phyloP scores from a whole-genome alignment of 1,140 invertebrate species.

The Polypedilum pembai region DNA sequence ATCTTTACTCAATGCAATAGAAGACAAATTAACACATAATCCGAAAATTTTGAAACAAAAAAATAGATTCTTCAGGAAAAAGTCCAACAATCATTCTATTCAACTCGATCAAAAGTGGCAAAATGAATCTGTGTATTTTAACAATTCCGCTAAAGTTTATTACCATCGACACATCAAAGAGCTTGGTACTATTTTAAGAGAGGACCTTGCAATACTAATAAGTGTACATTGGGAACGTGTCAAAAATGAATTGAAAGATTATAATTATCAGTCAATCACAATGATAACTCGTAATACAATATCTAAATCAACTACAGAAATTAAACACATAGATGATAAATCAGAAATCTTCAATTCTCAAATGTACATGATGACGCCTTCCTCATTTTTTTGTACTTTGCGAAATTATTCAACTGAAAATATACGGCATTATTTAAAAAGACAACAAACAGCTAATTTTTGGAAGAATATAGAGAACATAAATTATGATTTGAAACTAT shows the following conservation, averaged over 20 bases:
- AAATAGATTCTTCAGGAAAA: background rate
- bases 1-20: background rate
- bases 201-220: background rate
- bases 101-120: background rate
- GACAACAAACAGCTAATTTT: background rate
- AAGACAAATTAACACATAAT: background rate
- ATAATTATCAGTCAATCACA: background rate
- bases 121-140: background rate
- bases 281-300: background rate
- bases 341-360: background rate
- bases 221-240: background rate
- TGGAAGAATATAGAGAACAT: background rate
- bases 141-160: background rate
- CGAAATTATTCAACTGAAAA: background rate
- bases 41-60: background rate
- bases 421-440: background rate
- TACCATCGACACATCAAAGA: background rate
- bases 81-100: background rate
- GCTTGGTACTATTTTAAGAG: background rate
- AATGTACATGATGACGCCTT: background rate
- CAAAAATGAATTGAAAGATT: background rate
- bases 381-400: background rate
- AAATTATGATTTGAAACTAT: background rate
- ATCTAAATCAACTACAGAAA: background rate
- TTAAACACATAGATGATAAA: background rate